phyloP scores from a whole-genome alignment of 2,113 vertebrate species.

The Dermatemys mawii region DNA sequence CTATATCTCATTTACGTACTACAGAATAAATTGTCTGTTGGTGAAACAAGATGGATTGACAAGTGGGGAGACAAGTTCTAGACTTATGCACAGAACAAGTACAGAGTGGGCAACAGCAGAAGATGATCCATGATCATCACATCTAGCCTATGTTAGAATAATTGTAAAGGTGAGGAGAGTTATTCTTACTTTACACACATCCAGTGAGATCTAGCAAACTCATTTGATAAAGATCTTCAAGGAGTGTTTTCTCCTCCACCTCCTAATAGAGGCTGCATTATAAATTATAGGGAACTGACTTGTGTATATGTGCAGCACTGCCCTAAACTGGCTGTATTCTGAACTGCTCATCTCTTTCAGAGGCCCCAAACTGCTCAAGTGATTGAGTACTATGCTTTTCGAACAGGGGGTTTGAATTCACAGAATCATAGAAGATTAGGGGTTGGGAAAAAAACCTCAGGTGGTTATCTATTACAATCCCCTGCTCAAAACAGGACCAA shows the following conservation, averaged over 20 bases:
- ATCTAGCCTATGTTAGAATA: background rate
- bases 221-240: constrained; percentile 28
- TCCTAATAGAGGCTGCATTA: background rate
- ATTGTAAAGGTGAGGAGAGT: background rate
- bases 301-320: background rate
- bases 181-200: background rate
- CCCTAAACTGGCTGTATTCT: background rate
- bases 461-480: no score
- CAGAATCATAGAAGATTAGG: no score
- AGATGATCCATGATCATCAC: background rate
- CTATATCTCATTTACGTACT: background rate
- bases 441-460: no score
- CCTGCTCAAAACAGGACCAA: no score
- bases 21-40: background rate
- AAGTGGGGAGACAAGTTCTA: background rate
- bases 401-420: background rate
- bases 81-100: background rate
- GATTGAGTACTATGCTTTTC: background rate
- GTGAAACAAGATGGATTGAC: background rate
- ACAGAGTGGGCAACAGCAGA: background rate
- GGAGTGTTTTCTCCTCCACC: background rate
- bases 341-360: background rate
- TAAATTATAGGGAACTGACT: background rate
- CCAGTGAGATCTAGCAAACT: background rate
- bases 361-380: background rate